Evolutionary conservation across 2,888 invertebrate species (phyloP).

Genomic region (Uropetala carovei): DNA sequence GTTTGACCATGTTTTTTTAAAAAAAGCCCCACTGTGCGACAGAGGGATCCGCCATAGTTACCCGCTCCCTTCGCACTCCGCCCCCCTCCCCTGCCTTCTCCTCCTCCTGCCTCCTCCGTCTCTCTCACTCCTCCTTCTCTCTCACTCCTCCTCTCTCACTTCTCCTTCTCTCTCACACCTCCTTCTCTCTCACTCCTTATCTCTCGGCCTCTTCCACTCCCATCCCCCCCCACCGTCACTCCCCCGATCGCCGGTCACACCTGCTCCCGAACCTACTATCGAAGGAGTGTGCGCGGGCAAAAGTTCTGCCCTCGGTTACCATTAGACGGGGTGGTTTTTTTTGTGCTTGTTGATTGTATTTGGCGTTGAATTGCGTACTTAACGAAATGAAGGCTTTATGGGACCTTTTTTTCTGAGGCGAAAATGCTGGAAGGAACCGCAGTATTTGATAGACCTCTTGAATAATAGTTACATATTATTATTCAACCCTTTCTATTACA

Average conservation of each 20-base stretch:
- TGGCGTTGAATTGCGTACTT: no score
- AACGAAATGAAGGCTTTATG: no score
- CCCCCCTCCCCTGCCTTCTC: background rate
- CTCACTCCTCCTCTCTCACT: background rate
- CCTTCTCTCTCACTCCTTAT: background rate
- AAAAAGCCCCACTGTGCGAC: conserved; percentile 37
- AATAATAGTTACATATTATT: no score
- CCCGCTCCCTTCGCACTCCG: conserved; percentile 30
- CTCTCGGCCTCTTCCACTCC: background rate
- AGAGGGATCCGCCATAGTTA: conserved; percentile 37
- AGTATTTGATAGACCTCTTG: no score
- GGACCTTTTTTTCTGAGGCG: no score
- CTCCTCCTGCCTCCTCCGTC: background rate
- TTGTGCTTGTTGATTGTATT: background rate
- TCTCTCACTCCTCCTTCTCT: background rate
- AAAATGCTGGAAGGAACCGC: no score
- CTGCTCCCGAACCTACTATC: background rate
- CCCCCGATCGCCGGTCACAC: background rate
- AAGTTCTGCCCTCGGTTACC: background rate
- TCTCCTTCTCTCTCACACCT: conserved; percentile 8
- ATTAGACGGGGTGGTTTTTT: conserved; percentile 16
- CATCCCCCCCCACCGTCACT: background rate
- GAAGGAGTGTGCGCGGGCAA: background rate
- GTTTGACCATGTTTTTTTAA: no score
- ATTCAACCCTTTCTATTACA: no score